Conservation (phyloP, 2,113 vertebrate genomes). For the Cephalophus harveyi region DNA sequence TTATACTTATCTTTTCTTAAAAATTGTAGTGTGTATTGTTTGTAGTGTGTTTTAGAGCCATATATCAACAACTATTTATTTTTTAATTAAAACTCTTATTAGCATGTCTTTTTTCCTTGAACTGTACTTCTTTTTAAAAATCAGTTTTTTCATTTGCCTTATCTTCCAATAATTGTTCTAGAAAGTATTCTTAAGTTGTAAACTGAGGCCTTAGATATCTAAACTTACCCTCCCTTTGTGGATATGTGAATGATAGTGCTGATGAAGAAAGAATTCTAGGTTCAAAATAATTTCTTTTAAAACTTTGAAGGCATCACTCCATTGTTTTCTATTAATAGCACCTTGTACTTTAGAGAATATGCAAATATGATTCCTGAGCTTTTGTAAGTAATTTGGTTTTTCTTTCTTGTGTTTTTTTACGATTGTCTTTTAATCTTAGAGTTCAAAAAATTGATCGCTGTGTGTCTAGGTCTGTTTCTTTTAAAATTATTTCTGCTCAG, state of each 20-base stretch:
- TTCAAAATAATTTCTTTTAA: neutral
- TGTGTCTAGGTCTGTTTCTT: conserved; percentile 17
- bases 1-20: neutral
- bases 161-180: neutral
- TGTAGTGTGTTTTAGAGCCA: neutral
- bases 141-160: neutral
- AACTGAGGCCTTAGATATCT: neutral
- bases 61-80: neutral
- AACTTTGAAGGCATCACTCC: neutral
- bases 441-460: neutral
- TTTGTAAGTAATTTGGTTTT: neutral
- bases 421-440: neutral
- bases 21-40: neutral
- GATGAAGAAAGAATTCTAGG: neutral
- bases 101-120: neutral
- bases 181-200: neutral
- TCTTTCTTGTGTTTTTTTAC: neutral
- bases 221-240: neutral
- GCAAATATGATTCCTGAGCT: neutral
- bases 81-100: neutral
- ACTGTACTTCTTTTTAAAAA: neutral
- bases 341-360: neutral
- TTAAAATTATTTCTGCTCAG: neutral
- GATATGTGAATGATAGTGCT: neutral
- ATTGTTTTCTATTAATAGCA: neutral